A percentile compares a stretch with the other conserved stretches of the same genome.
Conservation (phyloP, 2,113 vertebrate species). For the Neodon shergylaensis region DNA sequence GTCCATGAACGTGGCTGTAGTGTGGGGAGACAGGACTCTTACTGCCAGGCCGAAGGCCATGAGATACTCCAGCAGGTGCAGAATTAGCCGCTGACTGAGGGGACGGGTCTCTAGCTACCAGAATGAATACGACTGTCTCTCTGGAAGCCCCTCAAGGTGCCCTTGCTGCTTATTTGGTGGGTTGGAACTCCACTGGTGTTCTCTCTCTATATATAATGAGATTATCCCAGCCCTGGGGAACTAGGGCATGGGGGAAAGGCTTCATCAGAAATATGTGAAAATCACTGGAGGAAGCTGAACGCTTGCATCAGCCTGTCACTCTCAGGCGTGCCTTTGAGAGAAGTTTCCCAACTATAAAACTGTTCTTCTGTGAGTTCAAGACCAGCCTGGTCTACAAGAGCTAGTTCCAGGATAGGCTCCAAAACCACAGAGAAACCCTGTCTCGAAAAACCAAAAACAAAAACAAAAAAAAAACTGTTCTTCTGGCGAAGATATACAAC, state of each 20-base stretch:
- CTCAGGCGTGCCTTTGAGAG: background rate
- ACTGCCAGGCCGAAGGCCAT: background rate
- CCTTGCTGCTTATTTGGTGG: background rate
- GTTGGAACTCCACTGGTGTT: background rate
- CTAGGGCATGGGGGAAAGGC: background rate
- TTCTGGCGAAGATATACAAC: background rate
- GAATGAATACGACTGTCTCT: background rate
- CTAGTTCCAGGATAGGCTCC: no score
- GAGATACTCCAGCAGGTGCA: background rate
- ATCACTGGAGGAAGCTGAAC: no score
- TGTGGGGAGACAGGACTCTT: no score
- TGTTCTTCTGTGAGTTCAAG: background rate
- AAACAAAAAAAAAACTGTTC: no score
- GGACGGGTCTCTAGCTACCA: background rate
- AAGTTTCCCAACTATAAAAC: background rate
- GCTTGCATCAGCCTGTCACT: background rate
- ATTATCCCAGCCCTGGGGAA: background rate
- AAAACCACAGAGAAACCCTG: no score
- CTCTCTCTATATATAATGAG: background rate
- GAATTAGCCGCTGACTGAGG: background rate
- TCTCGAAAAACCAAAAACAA: no score
- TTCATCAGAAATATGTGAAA: background rate
- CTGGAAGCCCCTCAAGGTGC: background rate
- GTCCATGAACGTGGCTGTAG: background rate
- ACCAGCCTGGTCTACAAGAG: no score